These are phyloP conservation scores for Cladopsammia gracilis DNA, from an alignment of 64 coral and sea anemone species.

Conservation along the genomic window DNA sequence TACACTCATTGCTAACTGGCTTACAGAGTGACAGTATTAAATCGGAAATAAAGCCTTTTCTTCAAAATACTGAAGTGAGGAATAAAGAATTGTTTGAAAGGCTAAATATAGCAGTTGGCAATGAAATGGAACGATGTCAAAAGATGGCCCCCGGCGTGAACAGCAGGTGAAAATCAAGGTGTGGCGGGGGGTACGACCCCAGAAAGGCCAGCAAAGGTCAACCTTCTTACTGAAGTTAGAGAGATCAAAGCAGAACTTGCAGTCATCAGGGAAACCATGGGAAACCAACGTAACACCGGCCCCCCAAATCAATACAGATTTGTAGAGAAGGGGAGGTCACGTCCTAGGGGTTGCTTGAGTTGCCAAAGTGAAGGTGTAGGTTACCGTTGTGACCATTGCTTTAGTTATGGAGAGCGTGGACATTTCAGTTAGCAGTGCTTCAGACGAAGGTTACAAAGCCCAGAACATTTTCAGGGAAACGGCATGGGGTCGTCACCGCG, in stretches of 20 bases:
- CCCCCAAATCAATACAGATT: background rate
- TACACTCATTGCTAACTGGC: conserved; percentile 39
- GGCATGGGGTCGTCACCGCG: background rate
- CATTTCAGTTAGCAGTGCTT: conserved; percentile 5
- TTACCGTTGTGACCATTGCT: conserved; percentile 26
- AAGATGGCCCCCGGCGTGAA: background rate
- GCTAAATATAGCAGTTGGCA: background rate
- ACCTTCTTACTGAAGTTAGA: background rate
- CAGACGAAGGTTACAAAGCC: too few species aligned
- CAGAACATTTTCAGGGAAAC: conserved; percentile 17
- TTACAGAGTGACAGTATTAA: conserved; percentile 26
- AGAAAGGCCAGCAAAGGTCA: background rate
- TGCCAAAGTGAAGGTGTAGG: conserved; percentile 24
- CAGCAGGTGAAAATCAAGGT: background rate
- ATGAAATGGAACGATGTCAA: conserved; percentile 17
- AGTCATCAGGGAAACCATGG: background rate
- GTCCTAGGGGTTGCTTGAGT: background rate
- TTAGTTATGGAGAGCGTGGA: conserved; percentile 9
- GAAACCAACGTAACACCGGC: background rate
- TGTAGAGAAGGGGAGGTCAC: background rate
- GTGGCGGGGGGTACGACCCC: background rate
- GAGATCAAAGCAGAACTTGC: conserved; percentile 5
- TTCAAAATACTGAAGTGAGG: conserved; percentile 4
- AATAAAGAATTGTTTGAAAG: conserved; percentile 42
- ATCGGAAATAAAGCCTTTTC: background rate